Conservation (phyloP, 2,113 vertebrate species). For the Chionodraco myersi region DNA sequence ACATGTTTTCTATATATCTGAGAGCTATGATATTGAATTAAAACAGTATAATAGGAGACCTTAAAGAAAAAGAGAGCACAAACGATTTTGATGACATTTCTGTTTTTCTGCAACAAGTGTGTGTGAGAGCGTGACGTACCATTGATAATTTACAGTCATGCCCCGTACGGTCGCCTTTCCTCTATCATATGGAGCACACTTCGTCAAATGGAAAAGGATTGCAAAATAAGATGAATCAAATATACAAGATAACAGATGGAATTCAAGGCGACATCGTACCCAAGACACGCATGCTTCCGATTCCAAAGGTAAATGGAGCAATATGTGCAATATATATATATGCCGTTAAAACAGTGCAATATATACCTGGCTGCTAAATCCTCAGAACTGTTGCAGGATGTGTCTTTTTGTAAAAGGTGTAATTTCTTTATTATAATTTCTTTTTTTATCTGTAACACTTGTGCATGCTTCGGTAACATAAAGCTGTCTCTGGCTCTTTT, state of each 20-base stretch:
- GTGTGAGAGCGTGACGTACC: slow-evolving; percentile 16
- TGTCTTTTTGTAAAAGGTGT: too few relatives aligned
- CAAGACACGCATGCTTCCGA: background rate
- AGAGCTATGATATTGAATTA: too few relatives aligned
- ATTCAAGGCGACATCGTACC: background rate
- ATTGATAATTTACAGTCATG: slow-evolving; percentile 3
- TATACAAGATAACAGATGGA: background rate
- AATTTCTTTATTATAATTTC: too few relatives aligned
- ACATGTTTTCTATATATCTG: too few relatives aligned
- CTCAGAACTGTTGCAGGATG: too few relatives aligned
- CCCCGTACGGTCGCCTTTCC: background rate
- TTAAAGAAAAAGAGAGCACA: background rate
- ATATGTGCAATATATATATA: too few relatives aligned
- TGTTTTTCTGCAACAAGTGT: background rate
- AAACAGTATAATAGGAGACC: too few relatives aligned
- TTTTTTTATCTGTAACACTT: too few relatives aligned
- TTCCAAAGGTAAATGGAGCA: background rate
- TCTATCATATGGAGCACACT: background rate
- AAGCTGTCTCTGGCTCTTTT: too few relatives aligned
- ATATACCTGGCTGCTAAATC: too few relatives aligned
- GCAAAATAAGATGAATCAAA: background rate
- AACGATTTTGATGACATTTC: background rate
- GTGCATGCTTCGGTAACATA: too few relatives aligned
- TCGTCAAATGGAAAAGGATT: background rate
- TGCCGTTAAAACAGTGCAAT: too few relatives aligned